Evolutionary conservation across 2,888 invertebrate genomes (phyloP), one percentile per base, ranked within the genome.

Genomic region (Strigamia maritima): DNA sequence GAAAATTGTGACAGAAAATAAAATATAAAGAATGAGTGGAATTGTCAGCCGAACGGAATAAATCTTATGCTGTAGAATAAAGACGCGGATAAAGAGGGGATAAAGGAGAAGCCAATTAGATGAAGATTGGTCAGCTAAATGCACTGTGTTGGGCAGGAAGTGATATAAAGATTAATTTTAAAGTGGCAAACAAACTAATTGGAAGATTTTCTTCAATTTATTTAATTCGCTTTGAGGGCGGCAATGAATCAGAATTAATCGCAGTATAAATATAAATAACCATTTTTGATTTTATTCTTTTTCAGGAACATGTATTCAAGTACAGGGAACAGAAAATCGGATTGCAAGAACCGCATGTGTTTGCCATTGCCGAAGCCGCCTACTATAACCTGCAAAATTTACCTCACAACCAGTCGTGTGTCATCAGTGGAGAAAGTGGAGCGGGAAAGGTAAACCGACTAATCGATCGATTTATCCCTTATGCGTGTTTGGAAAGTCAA

Each of bases 341-440:
- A 28, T 88, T 90, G 49, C 87, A 93, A 84, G 92, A 94, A 83
- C 95, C 95, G 0, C 95, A 95, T 87, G 94, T 95, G 65, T 95
- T 95, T 87, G 95, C 95, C 7, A 87, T 96, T 82, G 94, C 95
- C 0, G 95, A 95, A 87, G 93, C 95, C 12, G 93, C 95, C 0
- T 94, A 95, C 87, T 90, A 91, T 80, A 92, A 91, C 19, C 87
- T 94, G 79, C 91, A 91, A 87, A 81, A 79, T 60, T 79, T 74
- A 44, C 77, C 76, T n/a, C 85, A 85, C 82, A 91, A 91, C 85
- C 93, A 95, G 87, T 94, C 94, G 78, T 92, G 94, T 83, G 94
- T 95, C 79, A 95, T 95, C 89, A 94, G 94, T 54, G 95, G 95
- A 1, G 95, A 95, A 87, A 94, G 94, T 83, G 95, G 96, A 6